phyloP scores from a whole-genome alignment of 2,797 vertebrate genomes.

The Spondyliosoma cantharus region DNA sequence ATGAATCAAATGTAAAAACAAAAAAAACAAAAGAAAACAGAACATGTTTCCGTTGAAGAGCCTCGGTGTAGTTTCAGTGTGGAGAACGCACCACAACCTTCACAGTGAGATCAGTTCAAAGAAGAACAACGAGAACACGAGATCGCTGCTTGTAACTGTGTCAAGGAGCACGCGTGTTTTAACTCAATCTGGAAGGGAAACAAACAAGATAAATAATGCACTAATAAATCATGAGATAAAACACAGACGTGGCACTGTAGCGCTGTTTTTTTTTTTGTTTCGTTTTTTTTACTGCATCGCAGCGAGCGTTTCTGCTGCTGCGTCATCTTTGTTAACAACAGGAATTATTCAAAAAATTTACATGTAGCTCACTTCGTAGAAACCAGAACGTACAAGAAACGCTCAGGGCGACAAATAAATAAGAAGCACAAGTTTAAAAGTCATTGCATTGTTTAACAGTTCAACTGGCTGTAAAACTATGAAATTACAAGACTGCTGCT shows the following conservation, averaged over 20 bases:
- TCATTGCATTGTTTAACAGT: conserved; percentile 34
- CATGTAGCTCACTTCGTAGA: conserved; percentile 43
- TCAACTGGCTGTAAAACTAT: conserved; percentile 43
- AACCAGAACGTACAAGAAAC: conserved; percentile 59
- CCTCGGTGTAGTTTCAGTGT: background rate
- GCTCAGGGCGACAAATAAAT: conserved; percentile 47
- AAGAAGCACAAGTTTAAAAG: conserved; percentile 45
- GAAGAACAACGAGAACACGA: conserved; percentile 33
- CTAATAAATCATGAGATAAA: conserved; percentile 39
- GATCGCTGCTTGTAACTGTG: conserved; percentile 18
- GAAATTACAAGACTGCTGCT: conserved; percentile 18
- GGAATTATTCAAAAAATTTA: conserved; percentile 48
- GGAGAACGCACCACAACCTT: conserved; percentile 46
- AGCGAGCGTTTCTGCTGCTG: conserved; percentile 23
- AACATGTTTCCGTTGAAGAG: conserved; percentile 14
- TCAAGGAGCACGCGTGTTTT: conserved; percentile 40
- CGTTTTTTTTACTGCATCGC: conserved; percentile 14
- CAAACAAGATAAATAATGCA: background rate
- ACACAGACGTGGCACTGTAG: conserved; percentile 17
- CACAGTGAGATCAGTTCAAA: conserved; percentile 64
- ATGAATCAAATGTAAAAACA: conserved; percentile 31
- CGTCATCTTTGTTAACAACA: conserved; percentile 22
- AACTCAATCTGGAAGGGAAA: conserved; percentile 9
- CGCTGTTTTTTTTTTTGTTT: background rate
- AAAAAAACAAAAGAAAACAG: conserved; percentile 13